Percentiles rank a stretch among this genome's conserved stretches.
Conservation (phyloP, 2,888 invertebrate species). For the Thelaira solivaga region DNA sequence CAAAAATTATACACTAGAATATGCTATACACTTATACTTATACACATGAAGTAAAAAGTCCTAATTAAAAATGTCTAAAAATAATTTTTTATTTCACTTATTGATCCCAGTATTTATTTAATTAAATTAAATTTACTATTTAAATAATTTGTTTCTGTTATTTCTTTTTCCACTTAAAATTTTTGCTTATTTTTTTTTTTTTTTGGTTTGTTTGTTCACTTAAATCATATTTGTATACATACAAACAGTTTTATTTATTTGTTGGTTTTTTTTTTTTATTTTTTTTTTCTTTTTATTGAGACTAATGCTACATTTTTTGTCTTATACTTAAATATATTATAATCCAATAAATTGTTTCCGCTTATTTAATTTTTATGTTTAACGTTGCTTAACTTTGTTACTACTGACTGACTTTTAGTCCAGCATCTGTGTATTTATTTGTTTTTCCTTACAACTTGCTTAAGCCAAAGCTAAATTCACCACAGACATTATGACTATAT, state of each 20-base stretch:
- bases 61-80: no score
- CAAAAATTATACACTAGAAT: no score
- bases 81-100: no score
- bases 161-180: no score
- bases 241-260: not conserved
- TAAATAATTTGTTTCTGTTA: not conserved
- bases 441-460: not conserved
- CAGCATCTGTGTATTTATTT: conserved; percentile 59
- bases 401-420: conserved; percentile 43
- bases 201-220: no score
- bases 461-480: conserved; percentile 25
- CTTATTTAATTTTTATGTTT: conserved; percentile 41
- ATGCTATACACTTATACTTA: no score
- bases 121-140: no score
- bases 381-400: conserved; percentile 53
- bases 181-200: no score
- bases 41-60: no score
- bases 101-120: no score
- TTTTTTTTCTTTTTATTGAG: not conserved
- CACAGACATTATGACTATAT: conserved; percentile 51
- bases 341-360: conserved; percentile 20
- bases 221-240: not conserved
- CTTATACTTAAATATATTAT: conserved; percentile 26
- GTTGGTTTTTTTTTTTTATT: conserved; percentile 3
- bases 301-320: no score